Conservation (phyloP, 2,888 invertebrate genomes). For the Plebejus argus region DNA sequence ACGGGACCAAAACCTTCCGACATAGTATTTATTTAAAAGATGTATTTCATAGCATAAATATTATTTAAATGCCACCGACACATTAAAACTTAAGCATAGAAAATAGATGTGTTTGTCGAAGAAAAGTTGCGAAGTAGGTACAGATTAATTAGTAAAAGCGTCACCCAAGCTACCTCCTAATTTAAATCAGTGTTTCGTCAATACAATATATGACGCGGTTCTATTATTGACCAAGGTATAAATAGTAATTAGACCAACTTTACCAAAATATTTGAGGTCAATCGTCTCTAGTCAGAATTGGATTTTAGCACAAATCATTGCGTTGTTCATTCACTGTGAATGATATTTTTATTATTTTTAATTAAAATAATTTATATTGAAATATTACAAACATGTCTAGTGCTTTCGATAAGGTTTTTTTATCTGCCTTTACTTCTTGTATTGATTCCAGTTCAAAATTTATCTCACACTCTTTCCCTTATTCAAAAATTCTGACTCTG, state of each 20-base stretch:
- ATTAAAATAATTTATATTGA: not conserved
- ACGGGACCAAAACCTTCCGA: constrained; percentile 80
- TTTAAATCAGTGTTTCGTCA: constrained; percentile 71
- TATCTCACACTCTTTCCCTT: not conserved
- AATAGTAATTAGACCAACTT: constrained; percentile 41
- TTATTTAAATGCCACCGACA: constrained; percentile 81
- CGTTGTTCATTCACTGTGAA: constrained; percentile 45
- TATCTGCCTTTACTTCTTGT: constrained; percentile 17
- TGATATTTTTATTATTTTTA: constrained; percentile 27
- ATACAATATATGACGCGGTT: constrained; percentile 59
- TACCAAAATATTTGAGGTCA: constrained; percentile 52
- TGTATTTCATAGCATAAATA: constrained; percentile 78
- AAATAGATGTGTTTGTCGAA: constrained; percentile 73
- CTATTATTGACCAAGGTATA: constrained; percentile 56
- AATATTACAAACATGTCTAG: not conserved
- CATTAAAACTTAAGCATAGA: constrained; percentile 80
- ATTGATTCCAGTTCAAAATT: not conserved
- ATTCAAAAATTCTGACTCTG: constrained; percentile 55
- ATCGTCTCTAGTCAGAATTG: constrained; percentile 76
- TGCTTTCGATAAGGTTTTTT: constrained; percentile 33
- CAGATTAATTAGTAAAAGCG: constrained; percentile 51
- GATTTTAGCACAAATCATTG: constrained; percentile 58
- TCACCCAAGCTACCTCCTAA: constrained; percentile 77
- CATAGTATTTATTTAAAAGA: constrained; percentile 81
- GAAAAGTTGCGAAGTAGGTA: constrained; percentile 76